Conservation (phyloP, 2,113 vertebrate species). For the Macaca fascicularis region DNA sequence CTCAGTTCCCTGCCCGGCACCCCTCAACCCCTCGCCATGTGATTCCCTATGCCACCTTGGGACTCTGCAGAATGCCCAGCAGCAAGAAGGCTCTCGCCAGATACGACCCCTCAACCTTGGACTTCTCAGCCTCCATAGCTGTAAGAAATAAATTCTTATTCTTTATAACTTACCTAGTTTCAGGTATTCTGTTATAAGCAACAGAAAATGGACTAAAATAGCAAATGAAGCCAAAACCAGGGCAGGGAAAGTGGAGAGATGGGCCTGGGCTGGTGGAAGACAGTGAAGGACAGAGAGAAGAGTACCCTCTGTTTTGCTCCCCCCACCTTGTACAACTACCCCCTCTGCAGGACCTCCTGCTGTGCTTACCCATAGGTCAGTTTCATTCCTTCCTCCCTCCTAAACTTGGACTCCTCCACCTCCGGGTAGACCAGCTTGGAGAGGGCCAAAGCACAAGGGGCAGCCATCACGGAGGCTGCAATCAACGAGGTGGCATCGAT, state of each 20-base stretch:
- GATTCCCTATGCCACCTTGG: background rate
- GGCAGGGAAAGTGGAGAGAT: background rate
- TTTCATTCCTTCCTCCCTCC: slow-evolving; percentile 82
- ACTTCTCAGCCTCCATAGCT: background rate
- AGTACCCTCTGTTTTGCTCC: background rate
- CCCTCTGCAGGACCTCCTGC: too few species aligned
- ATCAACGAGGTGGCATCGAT: slow-evolving; percentile 92
- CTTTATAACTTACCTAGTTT: background rate
- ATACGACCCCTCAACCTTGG: background rate
- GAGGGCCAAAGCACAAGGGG: slow-evolving; percentile 94
- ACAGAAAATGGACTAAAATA: background rate
- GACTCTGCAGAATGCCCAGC: background rate
- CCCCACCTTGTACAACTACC: accelerated
- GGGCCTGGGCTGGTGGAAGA: background rate
- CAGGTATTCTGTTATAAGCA: background rate
- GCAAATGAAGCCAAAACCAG: background rate
- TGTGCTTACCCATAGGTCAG: slow-evolving; percentile 74
- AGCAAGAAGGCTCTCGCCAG: background rate
- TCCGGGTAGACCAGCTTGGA: slow-evolving; percentile 95
- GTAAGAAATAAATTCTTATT: background rate
- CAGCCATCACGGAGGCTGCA: slow-evolving; percentile 97
- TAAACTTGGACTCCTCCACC: slow-evolving; percentile 90
- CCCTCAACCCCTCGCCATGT: too few species aligned
- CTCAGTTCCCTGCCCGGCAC: background rate
- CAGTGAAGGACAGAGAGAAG: accelerated